Evolutionary conservation across 2,888 invertebrate genomes (phyloP).

Genomic region (Lymantria dispar): DNA sequence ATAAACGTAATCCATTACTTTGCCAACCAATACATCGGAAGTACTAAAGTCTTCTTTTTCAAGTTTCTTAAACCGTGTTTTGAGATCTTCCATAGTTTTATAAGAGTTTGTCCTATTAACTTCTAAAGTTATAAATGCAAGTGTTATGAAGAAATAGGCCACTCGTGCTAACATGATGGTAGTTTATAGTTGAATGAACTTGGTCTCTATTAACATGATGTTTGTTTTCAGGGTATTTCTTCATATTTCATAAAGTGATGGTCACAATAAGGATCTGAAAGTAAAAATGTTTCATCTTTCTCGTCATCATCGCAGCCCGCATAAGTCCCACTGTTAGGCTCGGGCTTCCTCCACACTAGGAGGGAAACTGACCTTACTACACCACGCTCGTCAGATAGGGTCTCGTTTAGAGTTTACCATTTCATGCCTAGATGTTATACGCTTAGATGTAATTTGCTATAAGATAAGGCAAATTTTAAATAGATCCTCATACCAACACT

Average conservation of each 20-base stretch:
- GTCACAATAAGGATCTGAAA: background rate
- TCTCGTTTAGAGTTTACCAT: no score
- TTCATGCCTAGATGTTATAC: no score
- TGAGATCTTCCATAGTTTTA: constrained; percentile 33
- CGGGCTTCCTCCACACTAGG: no score
- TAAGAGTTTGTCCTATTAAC: constrained; percentile 18
- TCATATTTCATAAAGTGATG: background rate
- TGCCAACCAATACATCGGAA: constrained; percentile 34
- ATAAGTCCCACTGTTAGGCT: no score
- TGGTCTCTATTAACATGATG: background rate
- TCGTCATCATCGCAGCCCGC: no score
- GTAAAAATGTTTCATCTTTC: no score
- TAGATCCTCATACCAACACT: no score
- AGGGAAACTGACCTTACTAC: no score
- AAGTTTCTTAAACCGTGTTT: constrained; percentile 26
- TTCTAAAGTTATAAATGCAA: constrained; percentile 8
- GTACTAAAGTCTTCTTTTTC: constrained; percentile 28
- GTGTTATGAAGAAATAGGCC: background rate
- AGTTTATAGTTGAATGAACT: background rate
- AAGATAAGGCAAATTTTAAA: no score
- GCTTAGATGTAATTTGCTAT: no score
- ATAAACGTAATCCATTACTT: constrained; percentile 41
- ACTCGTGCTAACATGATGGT: background rate
- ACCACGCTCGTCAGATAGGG: no score
- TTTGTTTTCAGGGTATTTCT: background rate